Base-by-base conservation (phyloP, 2,888 invertebrate species). In the Spilosoma lubricipeda region DNA sequence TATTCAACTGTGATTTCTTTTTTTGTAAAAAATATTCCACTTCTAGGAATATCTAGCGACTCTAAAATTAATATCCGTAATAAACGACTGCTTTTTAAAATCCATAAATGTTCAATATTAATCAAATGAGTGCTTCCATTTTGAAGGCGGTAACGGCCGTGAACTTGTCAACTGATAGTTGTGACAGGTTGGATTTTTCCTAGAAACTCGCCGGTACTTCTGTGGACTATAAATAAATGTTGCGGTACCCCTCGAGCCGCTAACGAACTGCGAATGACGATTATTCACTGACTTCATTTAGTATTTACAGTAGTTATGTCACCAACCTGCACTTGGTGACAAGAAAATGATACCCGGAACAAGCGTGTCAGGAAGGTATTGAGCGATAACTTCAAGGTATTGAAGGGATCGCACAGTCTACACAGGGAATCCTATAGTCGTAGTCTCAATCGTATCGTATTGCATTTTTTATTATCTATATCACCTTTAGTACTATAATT, bases 91-190 rank as follows among this genome's bases (percentile, higher is more conserved):
- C 18, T 23, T 7, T 23, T 52, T 52, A 23, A 52, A 23, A 52
- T 1, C 8, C 2, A 27, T 27, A 11, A 56, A 13, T 27, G 15
- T 13, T 63, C 18, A 63, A 15, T 18, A 56, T 0, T 9, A 18
- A 18, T 63, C 18, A 27, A 27, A 59, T 27, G 15, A 30, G 30
- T 30, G 30, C 18, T 18, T n/a, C 27, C 30, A 63, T 30, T 30
- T 30, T 27, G 9, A 15, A 15, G 15, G 30, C 30, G 18, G 63
- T 63, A 63, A 27, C 30, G 71, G 42, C 78, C 78, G 64, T 80
- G 80, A 81, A 80, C 80, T 73, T 72, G 73, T 76, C 76, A 71
- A 45, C 45, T 67, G 76, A 63, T 72, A 70, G 63, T 36, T 23
- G 33, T 42, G 42, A 66, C 72, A 69, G 72, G 48, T 68, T 33